Base-by-base conservation (phyloP, 2,113 vertebrate genomes). In the Mormyrus iriodes region DNA sequence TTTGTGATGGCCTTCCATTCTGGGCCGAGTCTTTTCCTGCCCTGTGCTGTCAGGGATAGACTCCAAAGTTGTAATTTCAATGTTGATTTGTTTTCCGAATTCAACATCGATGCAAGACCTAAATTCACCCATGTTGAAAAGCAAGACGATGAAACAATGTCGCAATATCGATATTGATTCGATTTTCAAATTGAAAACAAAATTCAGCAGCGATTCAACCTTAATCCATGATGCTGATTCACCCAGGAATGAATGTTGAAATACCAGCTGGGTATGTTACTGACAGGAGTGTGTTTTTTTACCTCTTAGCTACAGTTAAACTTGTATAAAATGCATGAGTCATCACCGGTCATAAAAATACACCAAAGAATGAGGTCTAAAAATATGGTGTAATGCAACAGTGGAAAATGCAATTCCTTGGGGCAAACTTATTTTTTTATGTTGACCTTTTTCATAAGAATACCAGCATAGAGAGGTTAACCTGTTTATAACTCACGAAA, bases 281-380 rank as follows among this genome's bases (percentile, higher is more conserved):
- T 42, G 73, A 17, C 35, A 79, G 31, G 73, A 19, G 73, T 17
- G 15, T 35, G 39, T 73, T 79, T 35, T 69, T 79, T 79, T 79
- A 79, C 73, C 15, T 79, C 73, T 42, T 35, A 79, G 35, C 73
- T 79, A 79, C 73, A 79, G 73, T 79, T 79, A 42, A 39, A 79
- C 73, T 79, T 79, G 73, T 79, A n/a, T 42, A 79, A 79, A 79
- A 79, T 79, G 73, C 73, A 42, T 79, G 73, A 79, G 35, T 79
- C 73, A 79, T 79, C 73, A 79, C 73, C 15, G 15, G 73, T 39
- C 73, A 79, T 42, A 79, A 79, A 79, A 79, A 79, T 42, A 79
- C 15, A 42, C 73, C 15, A 79, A 79, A 79, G 35, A 79, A 42
- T 79, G 39, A 39, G 73, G 35, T 79, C 35, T 79, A 79, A 42